Conservation (phyloP, 2,113 vertebrate genomes). For the Tachysurus vachellii region DNA sequence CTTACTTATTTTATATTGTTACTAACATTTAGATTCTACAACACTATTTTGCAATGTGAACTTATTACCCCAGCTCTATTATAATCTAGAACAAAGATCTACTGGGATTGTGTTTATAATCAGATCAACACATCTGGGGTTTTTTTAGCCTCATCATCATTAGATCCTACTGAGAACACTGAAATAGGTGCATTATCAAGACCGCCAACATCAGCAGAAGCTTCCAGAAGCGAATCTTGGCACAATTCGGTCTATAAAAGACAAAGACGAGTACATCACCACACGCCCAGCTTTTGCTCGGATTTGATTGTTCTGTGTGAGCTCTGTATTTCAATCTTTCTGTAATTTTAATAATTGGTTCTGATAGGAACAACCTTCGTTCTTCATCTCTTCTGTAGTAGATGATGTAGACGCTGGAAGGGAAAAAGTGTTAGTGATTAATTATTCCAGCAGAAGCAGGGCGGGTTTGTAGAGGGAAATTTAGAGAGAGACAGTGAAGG, state of each 20-base stretch:
- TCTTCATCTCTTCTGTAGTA: constrained; percentile 7
- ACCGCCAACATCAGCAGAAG: background rate
- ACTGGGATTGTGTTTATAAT: background rate
- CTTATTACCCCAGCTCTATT: too few relatives aligned
- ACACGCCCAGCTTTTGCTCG: background rate
- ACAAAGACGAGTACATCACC: background rate
- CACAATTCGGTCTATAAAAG: background rate
- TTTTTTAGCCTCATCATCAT: background rate
- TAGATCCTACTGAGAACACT: background rate
- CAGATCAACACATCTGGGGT: background rate
- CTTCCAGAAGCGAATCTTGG: background rate
- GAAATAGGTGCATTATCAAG: background rate
- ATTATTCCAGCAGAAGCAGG: constrained; percentile 67
- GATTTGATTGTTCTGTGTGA: background rate
- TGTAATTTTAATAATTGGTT: constrained; percentile 6
- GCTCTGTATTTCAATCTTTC: background rate
- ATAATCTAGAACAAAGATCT: background rate
- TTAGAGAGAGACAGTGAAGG: background rate
- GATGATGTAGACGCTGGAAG: constrained; percentile 28
- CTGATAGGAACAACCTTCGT: constrained; percentile 48
- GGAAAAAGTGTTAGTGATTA: constrained; percentile 63
- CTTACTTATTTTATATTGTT: too few relatives aligned
- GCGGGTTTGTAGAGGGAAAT: constrained; percentile 22
- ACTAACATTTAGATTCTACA: too few relatives aligned
- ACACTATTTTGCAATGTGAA: too few relatives aligned